These are phyloP conservation scores for Chitala chitala DNA, from an alignment of 2,113 vertebrate genomes.

Conservation along the genomic window DNA sequence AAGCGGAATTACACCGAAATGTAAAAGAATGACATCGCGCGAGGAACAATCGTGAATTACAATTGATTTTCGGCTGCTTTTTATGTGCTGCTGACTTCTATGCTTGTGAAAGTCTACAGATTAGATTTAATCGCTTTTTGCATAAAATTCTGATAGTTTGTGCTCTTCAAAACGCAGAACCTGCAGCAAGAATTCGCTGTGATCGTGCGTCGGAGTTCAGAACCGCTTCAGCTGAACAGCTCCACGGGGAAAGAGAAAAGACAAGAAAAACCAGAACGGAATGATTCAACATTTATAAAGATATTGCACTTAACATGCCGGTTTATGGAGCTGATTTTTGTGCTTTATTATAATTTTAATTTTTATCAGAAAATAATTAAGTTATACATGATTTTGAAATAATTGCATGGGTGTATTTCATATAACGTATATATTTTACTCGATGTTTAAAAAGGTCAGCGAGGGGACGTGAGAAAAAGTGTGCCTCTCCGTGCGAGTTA, in stretches of 20 bases:
- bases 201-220: conserved; percentile 56
- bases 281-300: background rate
- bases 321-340: conserved; percentile 4
- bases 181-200: conserved; percentile 41
- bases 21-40: too few species aligned
- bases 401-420: conserved; percentile 63
- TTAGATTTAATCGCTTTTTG: too few species aligned
- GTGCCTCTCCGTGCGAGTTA: background rate
- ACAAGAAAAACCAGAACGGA: conserved; percentile 35
- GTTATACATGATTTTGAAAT: conserved; percentile 47
- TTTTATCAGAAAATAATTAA: conserved; percentile 54
- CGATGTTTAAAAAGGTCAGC: conserved; percentile 49
- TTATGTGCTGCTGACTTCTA: too few species aligned
- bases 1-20: too few species aligned
- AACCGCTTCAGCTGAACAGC: conserved; percentile 62
- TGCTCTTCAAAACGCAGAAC: too few species aligned
- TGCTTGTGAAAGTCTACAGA: too few species aligned
- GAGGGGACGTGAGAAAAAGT: conserved; percentile 33
- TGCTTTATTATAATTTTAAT: conserved; percentile 51
- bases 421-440: conserved; percentile 39
- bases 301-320: too few species aligned
- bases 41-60: too few species aligned
- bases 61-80: too few species aligned
- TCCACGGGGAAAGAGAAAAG: conserved; percentile 32
- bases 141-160: background rate